Evolutionary conservation across 1,140 invertebrate genomes (phyloP), one percentile per base, ranked within the genome.

Genomic region (Chrysopa pallens): DNA sequence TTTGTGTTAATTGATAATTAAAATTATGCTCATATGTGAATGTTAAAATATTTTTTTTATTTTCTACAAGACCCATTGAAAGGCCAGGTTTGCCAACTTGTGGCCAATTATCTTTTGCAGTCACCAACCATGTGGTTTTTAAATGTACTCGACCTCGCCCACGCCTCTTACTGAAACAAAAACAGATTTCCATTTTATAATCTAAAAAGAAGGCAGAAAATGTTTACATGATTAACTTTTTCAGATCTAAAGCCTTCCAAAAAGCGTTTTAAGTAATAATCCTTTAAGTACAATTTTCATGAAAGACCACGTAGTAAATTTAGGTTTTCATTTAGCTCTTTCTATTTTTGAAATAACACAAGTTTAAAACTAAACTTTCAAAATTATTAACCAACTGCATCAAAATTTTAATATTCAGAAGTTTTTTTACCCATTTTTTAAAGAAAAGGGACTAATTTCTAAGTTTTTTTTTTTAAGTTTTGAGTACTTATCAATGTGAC

Each of bases 1-100:
- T 67, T 53, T 89, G 82, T 17, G 84, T 60, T 51, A 78, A 66
- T 55, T 80, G 80, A 58, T 93, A 93, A 12, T 74, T 67, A 23
- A 67, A 57, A 56, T 68, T 84, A 51, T 93, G 88, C 47, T 86
- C 80, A 59, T 80, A 92, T 6, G 71, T 65, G 57, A 92, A 94
- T 8, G 14, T 13, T 5, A 54, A 33, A 14, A 51, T 53, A 11
- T 60, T 65, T 48, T 61, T 55, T 43, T 64, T 63, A 6, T 57
- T 59, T 44, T 74, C 67, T 36, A 77, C 54, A 36, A 78, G 48
- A 39, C 63, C 68, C 86, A 91, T 90, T 1, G 76, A 75, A 31
- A 90, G 58, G 37, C 84, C 73, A 47, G 63, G 69, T 65, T 81
- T 84, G 23, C 67, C 67, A 40, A 76, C 61, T 38, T 70, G 64